Evolutionary conservation across 2,113 vertebrate species (phyloP).

Genomic region (Dendropsophus ebraccatus): DNA sequence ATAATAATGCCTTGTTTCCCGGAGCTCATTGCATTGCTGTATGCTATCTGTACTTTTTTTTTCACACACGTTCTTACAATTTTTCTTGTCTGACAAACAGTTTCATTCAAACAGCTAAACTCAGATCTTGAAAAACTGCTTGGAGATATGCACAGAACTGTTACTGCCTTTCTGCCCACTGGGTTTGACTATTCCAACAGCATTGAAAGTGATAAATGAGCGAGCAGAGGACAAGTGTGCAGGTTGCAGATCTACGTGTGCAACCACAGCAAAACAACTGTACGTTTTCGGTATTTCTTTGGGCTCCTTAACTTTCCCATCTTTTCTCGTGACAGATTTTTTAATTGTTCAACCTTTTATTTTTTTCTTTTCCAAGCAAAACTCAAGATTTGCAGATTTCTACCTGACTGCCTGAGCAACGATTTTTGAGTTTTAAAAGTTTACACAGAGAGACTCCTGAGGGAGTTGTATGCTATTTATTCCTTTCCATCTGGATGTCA

Average conservation of each 20-base stretch:
- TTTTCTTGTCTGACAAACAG: background rate
- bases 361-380: slow-evolving; percentile 10
- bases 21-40: background rate
- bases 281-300: background rate
- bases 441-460: slow-evolving; percentile 43
- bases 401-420: slow-evolving; percentile 47
- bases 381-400: slow-evolving; percentile 45
- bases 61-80: background rate
- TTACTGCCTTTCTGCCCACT: slow-evolving; percentile 4
- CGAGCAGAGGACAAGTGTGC: background rate
- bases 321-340: slow-evolving; percentile 14
- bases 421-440: slow-evolving; percentile 50
- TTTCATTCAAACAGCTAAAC: background rate
- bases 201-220: background rate
- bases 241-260: slow-evolving; percentile 36
- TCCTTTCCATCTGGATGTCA: slow-evolving; percentile 55
- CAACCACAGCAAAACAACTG: slow-evolving; percentile 10
- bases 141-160: background rate
- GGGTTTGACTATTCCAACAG: slow-evolving; percentile 1
- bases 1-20: background rate
- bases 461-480: slow-evolving; percentile 50
- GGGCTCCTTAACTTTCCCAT: slow-evolving; percentile 40
- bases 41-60: background rate
- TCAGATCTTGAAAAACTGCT: background rate
- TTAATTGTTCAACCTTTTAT: slow-evolving; percentile 9